Evolutionary conservation across 1,140 invertebrate species (phyloP), one percentile per base, ranked within the genome.

Genomic region (Nymphalis io): DNA sequence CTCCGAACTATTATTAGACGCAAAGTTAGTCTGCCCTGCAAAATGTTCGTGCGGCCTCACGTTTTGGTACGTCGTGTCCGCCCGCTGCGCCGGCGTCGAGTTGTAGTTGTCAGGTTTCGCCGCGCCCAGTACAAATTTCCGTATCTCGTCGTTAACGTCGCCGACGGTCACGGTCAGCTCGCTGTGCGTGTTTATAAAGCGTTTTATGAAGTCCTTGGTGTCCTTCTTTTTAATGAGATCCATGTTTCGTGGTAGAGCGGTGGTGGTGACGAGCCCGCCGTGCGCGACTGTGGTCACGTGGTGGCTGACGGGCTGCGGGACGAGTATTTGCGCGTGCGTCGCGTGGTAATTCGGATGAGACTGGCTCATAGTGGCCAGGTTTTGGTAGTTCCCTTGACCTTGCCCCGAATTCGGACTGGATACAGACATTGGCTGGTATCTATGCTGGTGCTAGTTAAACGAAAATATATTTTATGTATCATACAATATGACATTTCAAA

Each of bases 371-470:
- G 78, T 81, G 11, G 76, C 76, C 75, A 84, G 70, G 74, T 86
- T 87, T 33, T 88, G 87, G 70, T 89, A 90, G 73, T 83, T 86
- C 48, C 78, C 74, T 48, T 86, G 82, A n/a, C 79, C 73, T 46
- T 84, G 81, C 10, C 72, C 82, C 0, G 84, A 81, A 3, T 88
- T 78, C 2, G 92, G 89, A 3, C 92, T 89, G 5, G 88, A 92
- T 57, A 88, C 66, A 11, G 90, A 83, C 88, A 92, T 89, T 23
- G 75, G 89, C 70, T 88, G 91, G 72, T 89, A 89, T 68, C 87
- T 80, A 40, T 88, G 83, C 0, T 83, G 62, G 60, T 87, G 83
- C 74, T 88, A 76, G 8, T 76, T 76, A 12, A 70, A 58, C 64
- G 12, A 59, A 61, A 70, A 59, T 23, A 44, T 40, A 23, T 60